A percentile compares a stretch with the other conserved stretches of the same genome.
phyloP scores from a whole-genome alignment of 2,113 vertebrate genomes.

The Vidua macroura region DNA sequence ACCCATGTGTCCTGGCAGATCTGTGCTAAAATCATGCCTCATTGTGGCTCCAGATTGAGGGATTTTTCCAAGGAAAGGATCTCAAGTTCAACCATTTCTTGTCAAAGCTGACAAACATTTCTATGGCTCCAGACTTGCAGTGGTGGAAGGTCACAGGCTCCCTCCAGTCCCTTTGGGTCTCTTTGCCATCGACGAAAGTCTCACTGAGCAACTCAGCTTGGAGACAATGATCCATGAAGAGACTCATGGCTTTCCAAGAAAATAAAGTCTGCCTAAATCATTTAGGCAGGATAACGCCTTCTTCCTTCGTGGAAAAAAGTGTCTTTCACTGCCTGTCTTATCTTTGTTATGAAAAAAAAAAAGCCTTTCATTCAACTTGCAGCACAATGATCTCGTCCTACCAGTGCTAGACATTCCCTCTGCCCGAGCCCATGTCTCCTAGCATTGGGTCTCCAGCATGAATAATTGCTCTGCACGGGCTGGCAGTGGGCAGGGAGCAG shows the following conservation, averaged over 20 bases:
- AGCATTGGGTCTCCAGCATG: slow-evolving; percentile 36
- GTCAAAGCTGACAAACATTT: slow-evolving; percentile 41
- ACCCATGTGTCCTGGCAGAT: background rate
- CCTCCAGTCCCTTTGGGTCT: background rate
- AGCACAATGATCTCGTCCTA: slow-evolving; percentile 31
- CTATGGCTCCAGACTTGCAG: slow-evolving; percentile 2
- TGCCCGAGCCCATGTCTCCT: slow-evolving; percentile 30
- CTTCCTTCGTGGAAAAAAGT: background rate
- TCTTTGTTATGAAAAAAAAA: slow-evolving; percentile 16
- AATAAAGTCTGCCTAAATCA: slow-evolving; percentile 49
- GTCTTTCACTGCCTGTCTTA: slow-evolving; percentile 38
- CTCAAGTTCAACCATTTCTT: background rate
- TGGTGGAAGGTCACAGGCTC: background rate
- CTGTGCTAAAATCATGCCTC: background rate
- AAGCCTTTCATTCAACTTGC: slow-evolving; percentile 2
- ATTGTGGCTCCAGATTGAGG: background rate
- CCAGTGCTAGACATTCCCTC: slow-evolving; percentile 32
- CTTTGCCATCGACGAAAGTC: background rate
- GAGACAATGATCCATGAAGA: slow-evolving; percentile 22
- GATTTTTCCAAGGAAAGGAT: background rate
- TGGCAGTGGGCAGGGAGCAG: background rate
- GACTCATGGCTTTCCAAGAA: slow-evolving; percentile 16
- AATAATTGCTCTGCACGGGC: slow-evolving; percentile 11
- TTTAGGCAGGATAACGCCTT: slow-evolving; percentile 20
- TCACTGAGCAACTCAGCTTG: background rate